Evolutionary conservation across 2,888 invertebrate species (phyloP).

Genomic region (Microctonus hyperodae): DNA sequence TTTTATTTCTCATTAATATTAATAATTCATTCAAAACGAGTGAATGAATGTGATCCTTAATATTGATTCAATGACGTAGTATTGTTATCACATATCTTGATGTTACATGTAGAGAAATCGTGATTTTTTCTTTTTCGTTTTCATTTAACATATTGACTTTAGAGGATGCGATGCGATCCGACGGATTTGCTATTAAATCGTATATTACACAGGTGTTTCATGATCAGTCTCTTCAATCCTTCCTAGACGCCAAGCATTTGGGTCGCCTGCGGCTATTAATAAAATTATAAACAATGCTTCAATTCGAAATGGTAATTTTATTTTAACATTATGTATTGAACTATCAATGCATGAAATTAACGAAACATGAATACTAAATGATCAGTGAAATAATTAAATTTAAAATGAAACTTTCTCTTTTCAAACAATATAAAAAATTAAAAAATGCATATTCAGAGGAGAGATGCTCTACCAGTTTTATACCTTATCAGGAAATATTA

Average conservation of each 20-base stretch:
- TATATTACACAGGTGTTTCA: constrained; percentile 78
- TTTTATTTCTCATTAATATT: not conserved
- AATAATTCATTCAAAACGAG: not conserved
- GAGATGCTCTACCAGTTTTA: constrained; percentile 23
- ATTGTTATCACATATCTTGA: constrained; percentile 5
- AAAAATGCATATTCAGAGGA: constrained; percentile 14
- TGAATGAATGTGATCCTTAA: constrained; percentile 22
- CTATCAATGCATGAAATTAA: no score
- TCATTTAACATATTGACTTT: constrained; percentile 38
- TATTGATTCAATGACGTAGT: not conserved
- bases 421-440: not conserved
- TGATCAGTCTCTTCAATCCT: constrained; percentile 83
- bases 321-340: no score
- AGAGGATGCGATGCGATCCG: constrained; percentile 34
- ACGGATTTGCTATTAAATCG: constrained; percentile 4
- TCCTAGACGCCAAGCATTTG: constrained; percentile 82
- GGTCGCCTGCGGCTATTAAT: constrained; percentile 69
- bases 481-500: not conserved
- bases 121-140: not conserved
- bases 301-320: no score
- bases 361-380: no score
- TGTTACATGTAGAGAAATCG: not conserved
- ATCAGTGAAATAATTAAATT: no score
- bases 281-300: not conserved
- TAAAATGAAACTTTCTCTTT: not conserved